Conservation (phyloP, 37 sponge, comb jelly and placozoan genomes). For the Bolinopsis microptera region DNA sequence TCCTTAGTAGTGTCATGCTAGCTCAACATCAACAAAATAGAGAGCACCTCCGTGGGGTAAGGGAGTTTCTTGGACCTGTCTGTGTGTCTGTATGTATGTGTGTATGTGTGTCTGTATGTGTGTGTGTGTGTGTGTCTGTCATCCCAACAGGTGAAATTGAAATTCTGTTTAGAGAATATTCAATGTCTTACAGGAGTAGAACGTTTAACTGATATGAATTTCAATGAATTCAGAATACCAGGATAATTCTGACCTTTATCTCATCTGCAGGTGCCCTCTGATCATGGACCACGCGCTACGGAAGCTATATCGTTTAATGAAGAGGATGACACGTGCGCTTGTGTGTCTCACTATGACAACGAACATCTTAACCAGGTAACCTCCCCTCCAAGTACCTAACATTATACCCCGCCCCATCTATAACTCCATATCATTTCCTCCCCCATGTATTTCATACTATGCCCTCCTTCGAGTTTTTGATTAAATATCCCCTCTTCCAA, state of each 20-base stretch:
- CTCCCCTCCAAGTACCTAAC: too few species aligned
- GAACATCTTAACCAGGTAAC: conserved; percentile 63
- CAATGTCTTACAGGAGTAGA: too few species aligned
- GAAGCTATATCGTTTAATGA: conserved; percentile 42
- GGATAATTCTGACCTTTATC: too few species aligned
- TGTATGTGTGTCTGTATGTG: neutral
- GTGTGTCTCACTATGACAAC: conserved; percentile 58
- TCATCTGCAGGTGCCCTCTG: conserved; percentile 58
- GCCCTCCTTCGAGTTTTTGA: too few species aligned
- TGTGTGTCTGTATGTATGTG: neutral
- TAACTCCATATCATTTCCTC: too few species aligned
- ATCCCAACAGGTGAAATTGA: too few species aligned
- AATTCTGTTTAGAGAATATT: too few species aligned
- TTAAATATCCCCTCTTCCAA: too few species aligned
- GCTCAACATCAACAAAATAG: neutral
- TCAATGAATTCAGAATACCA: too few species aligned
- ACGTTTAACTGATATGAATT: too few species aligned
- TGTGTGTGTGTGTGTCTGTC: neutral
- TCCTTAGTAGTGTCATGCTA: neutral
- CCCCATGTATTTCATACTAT: too few species aligned
- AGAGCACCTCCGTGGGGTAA: neutral
- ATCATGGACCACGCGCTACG: conserved; percentile 22
- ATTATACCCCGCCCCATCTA: too few species aligned
- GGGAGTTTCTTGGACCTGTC: neutral
- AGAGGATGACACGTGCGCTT: conserved; percentile 55